Evolutionary conservation across 2,888 invertebrate genomes (phyloP), one percentile per base, ranked within the genome.

Genomic region (Anagyrus pseudococci): DNA sequence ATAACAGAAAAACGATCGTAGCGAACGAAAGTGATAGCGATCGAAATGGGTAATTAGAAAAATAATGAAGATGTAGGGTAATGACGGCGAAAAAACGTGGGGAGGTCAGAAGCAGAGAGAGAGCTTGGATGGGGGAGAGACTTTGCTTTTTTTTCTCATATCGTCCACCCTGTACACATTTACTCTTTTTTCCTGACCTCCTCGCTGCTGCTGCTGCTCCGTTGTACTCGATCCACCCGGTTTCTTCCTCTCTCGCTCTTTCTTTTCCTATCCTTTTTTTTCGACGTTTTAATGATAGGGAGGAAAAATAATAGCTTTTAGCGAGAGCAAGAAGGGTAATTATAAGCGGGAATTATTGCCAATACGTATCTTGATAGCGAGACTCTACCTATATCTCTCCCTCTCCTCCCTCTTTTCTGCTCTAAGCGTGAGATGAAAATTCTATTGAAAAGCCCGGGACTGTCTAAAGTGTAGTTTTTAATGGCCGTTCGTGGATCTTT

Each of bases 41-140:
- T 62, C 57, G 33, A 58, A 43, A 48, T 43, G 57, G 57, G 57
- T 62, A 58, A 62, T 62, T 62, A 62, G 47, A 62, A 62, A 62
- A 62, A 58, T 58, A 62, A 58, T 49, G 49, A 61, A 60, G 60
- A 54, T 60, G 55, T 62, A 62, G 53, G 43, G 43, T 54, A 48
- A 57, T 50, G 20, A 20, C 20, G 47, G 52, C 56, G 19, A 50
- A 44, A 56, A 56, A 48, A 26, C n/a, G 44, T 26, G 15, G 20
- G 23, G 20, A 43, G 48, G 49, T 49, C 49, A 50, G n/a, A n/a
- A n/a, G n/a, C n/a, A n/a, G n/a, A n/a, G n/a, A n/a, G n/a, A n/a
- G n/a, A n/a, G n/a, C n/a, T n/a, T n/a, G 55, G 29, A 15, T 7
- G n/a, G n/a, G n/a, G n/a, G 22, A 6, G 57, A 13, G 23, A 2